Evolutionary conservation across 2,797 vertebrate species (phyloP), one percentile per base, ranked within the genome.

Genomic region (Sebastes nivosus): DNA sequence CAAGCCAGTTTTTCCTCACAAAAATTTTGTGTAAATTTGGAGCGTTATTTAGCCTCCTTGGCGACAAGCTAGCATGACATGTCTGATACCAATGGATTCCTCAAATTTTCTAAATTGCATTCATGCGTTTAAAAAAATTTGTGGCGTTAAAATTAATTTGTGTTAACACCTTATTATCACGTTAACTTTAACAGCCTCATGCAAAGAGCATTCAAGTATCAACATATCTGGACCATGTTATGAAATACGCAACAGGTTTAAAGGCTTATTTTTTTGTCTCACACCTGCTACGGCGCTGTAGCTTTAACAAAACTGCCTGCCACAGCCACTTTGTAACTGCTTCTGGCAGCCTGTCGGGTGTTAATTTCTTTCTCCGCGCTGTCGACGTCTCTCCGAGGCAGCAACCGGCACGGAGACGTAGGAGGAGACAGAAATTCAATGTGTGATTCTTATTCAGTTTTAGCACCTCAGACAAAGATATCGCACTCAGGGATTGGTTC

Each of bases 231-330:
- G 66, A 68, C 22, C 50, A 13, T 22, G 7, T 63, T 65, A 63
- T 61, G 73, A 29, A 77, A 72, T 27, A 77, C 66, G 11, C 50
- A 72, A 46, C 50, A 67, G 42, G 22, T 2, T 75, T 70, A 29
- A 12, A 22, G 12, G n/a, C 8, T 12, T 12, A 42, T 12, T 70
- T 67, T 50, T 42, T 61, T 58, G 79, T 79, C 79, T 76, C 73
- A 82, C 77, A 78, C 65, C 57, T 82, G 72, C 68, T 72, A 6
- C 29, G 22, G 52, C 32, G 3, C 64, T 68, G 61, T 29, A 63
- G 84, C 77, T 85, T 71, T 54, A 80, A 85, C 59, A 38, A 42
- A 74, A 86, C 14, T 60, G 57, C 57, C 73, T 68, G 55, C 73
- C 77, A 64, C 68, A 74, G 82, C 69, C 25, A 54, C 32, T 75